These are phyloP conservation scores for Drosophila borborema DNA, from an alignment of 2,888 invertebrate species.

Conservation along the genomic window DNA sequence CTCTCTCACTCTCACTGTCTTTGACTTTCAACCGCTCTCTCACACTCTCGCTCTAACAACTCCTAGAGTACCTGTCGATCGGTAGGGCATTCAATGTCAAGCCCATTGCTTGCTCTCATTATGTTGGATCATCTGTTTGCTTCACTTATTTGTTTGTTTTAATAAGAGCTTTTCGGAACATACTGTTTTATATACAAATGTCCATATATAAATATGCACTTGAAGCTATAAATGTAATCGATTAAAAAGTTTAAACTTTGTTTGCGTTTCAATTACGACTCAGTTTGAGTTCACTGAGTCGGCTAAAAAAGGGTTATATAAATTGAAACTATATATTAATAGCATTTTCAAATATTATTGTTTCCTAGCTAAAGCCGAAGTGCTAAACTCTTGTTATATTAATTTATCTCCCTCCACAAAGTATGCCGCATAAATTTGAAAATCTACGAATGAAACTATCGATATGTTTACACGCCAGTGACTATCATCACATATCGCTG, in stretches of 20 bases:
- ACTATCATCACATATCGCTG: slow-evolving; percentile 14
- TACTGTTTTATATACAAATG: neutral
- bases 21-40: neutral
- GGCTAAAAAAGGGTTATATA: too few species aligned
- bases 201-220: neutral
- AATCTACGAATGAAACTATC: neutral
- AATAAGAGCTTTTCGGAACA: neutral
- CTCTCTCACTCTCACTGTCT: neutral
- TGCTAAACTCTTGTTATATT: neutral
- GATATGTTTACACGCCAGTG: neutral
- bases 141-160: neutral
- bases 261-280: neutral
- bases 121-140: neutral
- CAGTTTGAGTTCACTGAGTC: neutral
- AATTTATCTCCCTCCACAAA: neutral
- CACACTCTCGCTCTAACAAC: neutral
- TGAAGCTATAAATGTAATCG: neutral
- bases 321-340: neutral
- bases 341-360: neutral
- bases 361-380: neutral
- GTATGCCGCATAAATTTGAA: neutral
- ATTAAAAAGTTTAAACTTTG: neutral
- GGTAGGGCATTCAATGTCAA: slow-evolving; percentile 27
- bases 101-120: neutral
- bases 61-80: neutral